Evolutionary conservation across 2,797 vertebrate species (phyloP).

Genomic region (Octomys mimax): DNA sequence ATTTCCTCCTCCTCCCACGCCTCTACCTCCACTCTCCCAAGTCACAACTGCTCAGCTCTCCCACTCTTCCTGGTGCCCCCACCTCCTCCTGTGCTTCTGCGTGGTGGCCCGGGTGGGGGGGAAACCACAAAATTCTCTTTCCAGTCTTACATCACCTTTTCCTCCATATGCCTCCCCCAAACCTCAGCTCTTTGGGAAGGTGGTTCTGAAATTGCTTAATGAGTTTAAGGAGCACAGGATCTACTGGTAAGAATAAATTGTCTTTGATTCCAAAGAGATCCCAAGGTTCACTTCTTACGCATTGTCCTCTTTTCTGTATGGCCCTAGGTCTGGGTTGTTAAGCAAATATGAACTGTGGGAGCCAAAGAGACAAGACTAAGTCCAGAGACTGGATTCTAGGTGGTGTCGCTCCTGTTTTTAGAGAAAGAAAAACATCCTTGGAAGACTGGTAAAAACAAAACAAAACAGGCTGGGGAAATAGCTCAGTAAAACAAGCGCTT

Average conservation of each 20-base stretch:
- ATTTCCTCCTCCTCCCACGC: conserved; percentile 71
- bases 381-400: background rate
- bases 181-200: conserved; percentile 22
- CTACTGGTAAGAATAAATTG: background rate
- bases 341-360: background rate
- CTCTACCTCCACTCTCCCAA: conserved; percentile 67
- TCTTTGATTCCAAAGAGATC: conserved; percentile 5
- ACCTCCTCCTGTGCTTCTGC: conserved; percentile 63
- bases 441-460: background rate
- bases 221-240: conserved; percentile 10
- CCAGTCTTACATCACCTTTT: conserved; percentile 66
- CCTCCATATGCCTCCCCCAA: conserved; percentile 42
- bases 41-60: conserved; percentile 69
- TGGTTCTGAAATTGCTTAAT: conserved; percentile 16
- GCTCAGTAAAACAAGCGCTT: too few relatives aligned
- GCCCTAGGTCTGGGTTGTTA: background rate
- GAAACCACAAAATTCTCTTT: background rate
- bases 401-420: background rate
- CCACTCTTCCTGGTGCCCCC: conserved; percentile 39
- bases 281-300: background rate
- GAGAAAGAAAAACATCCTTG: background rate
- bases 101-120: conserved; percentile 20
- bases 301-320: background rate
- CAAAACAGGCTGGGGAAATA: too few relatives aligned
- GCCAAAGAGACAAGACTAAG: background rate